Base-by-base conservation (phyloP, 2,113 vertebrate genomes). In the Octodon degus region DNA sequence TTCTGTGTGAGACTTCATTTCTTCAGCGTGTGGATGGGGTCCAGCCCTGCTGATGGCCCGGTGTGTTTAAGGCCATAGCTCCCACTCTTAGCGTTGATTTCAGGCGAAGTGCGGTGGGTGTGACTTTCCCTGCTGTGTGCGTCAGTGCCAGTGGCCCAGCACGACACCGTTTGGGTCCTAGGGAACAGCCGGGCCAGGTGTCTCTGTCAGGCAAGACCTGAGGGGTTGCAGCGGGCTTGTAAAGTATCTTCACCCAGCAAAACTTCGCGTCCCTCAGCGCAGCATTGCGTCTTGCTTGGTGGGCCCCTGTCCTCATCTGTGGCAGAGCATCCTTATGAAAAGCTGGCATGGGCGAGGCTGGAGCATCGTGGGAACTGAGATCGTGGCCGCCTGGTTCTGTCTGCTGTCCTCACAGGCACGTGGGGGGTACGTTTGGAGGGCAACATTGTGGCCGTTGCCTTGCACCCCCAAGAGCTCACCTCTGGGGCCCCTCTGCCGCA, bases 311-410 rank as follows among this genome's bases (percentile, higher is more conserved):
- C 16, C 50, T 70, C 74, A 30, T 27, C 76, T 2, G 22, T 74
- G 25, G 83, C 77, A 82, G 81, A 88, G 63, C 88, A 13, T 63
- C 50, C 60, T 96, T 47, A 76, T 40, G 79, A 93, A 91, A 97
- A 87, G 24, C 24, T 90, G 88, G 4, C 63, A 81, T 95, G 58
- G 83, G 67, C 62, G 65, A 70, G 76, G 84, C 76, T 90, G 83
- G 77, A 55, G 70, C 63, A 34, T 32, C 16, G 55, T 30, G 74
- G 53, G n/a, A 76, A 67, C 43, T 60, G 47, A 80, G 30, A 74
- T 34, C 30, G 20, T 19, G 7, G 53, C 72, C 5, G 13, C 76
- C 76, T 32, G 76, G 13, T 19, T 32, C 50, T 50, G 27, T 19
- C 27, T 19, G 8, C 47, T 17, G 47, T 47, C 16, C 76, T 53